phyloP scores from a whole-genome alignment of 2,113 vertebrate species.

The Odocoileus hemionus region DNA sequence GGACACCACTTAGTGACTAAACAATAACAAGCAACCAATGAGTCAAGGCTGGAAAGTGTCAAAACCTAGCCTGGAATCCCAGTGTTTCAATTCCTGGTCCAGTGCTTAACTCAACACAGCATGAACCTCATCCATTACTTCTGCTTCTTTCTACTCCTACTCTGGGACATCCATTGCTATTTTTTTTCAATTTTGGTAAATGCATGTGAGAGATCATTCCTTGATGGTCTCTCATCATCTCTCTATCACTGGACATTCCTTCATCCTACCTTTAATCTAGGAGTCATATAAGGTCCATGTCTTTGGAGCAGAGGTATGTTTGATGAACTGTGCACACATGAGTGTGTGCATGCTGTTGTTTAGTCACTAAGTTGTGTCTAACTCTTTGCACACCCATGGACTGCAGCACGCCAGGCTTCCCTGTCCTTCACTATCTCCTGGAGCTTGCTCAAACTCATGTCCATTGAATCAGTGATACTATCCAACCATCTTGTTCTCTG shows the following conservation, averaged over 20 bases:
- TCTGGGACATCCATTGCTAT: neutral
- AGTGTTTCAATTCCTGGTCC: neutral
- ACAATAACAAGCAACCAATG: neutral
- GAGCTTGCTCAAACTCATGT: neutral
- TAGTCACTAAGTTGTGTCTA: neutral
- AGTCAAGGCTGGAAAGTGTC: neutral
- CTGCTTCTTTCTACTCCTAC: neutral
- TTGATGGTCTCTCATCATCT: neutral
- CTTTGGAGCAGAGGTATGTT: neutral
- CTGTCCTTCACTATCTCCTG: neutral
- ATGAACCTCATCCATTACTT: neutral
- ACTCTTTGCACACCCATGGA: neutral
- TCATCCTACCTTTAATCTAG: neutral
- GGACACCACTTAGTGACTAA: neutral
- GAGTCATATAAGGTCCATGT: neutral
- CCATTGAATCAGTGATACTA: neutral
- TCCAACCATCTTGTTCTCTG: neutral
- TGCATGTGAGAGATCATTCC: neutral
- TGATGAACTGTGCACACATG: neutral
- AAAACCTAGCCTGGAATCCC: neutral
- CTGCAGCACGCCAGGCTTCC: neutral
- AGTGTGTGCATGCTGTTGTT: rapidly evolving
- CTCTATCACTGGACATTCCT: neutral
- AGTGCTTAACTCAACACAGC: neutral
- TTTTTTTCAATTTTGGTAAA: neutral